Percentiles rank a stretch among this genome's conserved stretches.
phyloP scores from a whole-genome alignment of 2,888 invertebrate species.

The Euplagia quadripunctaria region DNA sequence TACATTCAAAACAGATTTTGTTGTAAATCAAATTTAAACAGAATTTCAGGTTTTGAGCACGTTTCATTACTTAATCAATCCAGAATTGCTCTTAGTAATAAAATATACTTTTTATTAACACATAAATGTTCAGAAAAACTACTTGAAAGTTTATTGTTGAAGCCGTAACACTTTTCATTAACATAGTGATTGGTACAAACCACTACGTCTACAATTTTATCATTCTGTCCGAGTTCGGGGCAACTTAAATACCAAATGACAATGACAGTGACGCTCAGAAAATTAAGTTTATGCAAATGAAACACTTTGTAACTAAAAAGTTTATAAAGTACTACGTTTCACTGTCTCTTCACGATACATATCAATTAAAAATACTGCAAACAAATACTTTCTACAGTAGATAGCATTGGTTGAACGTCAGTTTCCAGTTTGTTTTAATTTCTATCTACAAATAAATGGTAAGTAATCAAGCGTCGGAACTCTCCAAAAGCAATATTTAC shows the following conservation, averaged over 20 bases:
- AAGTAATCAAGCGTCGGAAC: conserved; percentile 60
- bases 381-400: conserved; percentile 67
- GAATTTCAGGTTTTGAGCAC: too few relatives aligned
- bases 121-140: neutral
- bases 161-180: conserved; percentile 8
- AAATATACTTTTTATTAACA: neutral
- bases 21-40: neutral
- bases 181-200: conserved; percentile 6
- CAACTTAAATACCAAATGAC: conserved; percentile 27
- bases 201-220: conserved; percentile 17
- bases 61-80: neutral
- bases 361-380: conserved; percentile 67
- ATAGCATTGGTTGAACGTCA: conserved; percentile 45
- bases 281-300: conserved; percentile 47
- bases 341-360: conserved; percentile 21
- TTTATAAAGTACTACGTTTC: neutral
- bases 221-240: conserved; percentile 29
- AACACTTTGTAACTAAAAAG: neutral
- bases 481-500: conserved; percentile 68
- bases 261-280: conserved; percentile 21
- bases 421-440: conserved; percentile 74
- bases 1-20: neutral
- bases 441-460: conserved; percentile 74
- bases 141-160: conserved; percentile 2
- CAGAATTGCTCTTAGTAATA: neutral